phyloP scores from a whole-genome alignment of 2,113 vertebrate species.

The Takifugu bimaculatus region DNA sequence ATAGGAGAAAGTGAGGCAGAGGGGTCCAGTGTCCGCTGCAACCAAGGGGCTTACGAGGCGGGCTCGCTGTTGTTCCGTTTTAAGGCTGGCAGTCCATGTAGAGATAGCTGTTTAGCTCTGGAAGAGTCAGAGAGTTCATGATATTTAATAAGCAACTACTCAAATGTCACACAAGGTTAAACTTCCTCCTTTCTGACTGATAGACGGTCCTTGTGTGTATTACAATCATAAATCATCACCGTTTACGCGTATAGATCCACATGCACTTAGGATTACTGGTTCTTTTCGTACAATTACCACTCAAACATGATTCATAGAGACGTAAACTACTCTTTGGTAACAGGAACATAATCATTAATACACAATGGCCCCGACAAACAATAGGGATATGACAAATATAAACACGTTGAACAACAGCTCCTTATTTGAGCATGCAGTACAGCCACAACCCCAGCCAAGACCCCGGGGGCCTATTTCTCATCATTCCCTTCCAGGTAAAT shows the following conservation, averaged over 20 bases:
- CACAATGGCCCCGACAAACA: conserved; percentile 56
- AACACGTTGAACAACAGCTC: conserved; percentile 56
- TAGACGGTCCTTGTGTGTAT: background rate
- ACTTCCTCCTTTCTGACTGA: too few species aligned
- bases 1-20: conserved; percentile 93
- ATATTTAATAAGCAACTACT: background rate
- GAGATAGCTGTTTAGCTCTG: conserved; percentile 84
- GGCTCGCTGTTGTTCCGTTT: conserved; percentile 80
- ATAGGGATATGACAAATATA: conserved; percentile 60
- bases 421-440: background rate
- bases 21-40: conserved; percentile 79
- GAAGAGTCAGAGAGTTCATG: background rate
- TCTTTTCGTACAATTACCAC: conserved; percentile 34
- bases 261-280: background rate
- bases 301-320: conserved; percentile 14
- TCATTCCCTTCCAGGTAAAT: conserved; percentile 47
- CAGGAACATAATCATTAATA: conserved; percentile 30
- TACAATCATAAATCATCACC: conserved; percentile 17
- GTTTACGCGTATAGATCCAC: conserved; percentile 1
- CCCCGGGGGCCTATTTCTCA: conserved; percentile 46
- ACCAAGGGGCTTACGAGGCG: conserved; percentile 84
- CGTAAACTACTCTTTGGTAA: conserved; percentile 37
- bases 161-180: background rate
- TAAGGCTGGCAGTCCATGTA: conserved; percentile 80
- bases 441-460: conserved; percentile 25